Conservation (phyloP, 2,888 invertebrate genomes). For the Drosophila mimetica region DNA sequence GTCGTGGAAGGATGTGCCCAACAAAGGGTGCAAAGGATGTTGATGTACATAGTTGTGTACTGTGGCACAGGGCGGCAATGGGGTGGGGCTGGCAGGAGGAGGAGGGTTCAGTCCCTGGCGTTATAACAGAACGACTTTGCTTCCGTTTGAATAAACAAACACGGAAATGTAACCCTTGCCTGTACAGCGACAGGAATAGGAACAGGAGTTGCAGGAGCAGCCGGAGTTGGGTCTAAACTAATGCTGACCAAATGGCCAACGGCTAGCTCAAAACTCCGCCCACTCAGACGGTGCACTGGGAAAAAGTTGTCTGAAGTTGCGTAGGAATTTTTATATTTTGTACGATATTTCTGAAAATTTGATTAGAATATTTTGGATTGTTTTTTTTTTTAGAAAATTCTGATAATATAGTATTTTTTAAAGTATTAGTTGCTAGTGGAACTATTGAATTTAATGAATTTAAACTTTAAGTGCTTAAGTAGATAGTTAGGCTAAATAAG, state of each 20-base stretch:
- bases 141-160: constrained; percentile 82
- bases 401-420: too few relatives aligned
- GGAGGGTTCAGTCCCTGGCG: constrained; percentile 61
- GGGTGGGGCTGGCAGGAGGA: constrained; percentile 1
- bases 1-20: constrained; percentile 62
- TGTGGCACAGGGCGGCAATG: constrained; percentile 14
- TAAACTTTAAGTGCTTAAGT: too few relatives aligned
- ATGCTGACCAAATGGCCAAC: constrained; percentile 65
- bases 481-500: too few relatives aligned
- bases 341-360: too few relatives aligned
- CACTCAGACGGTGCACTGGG: constrained; percentile 6
- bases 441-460: too few relatives aligned
- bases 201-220: constrained; percentile 26
- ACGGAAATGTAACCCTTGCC: constrained; percentile 77
- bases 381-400: too few relatives aligned
- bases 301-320: background rate
- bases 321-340: too few relatives aligned
- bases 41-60: constrained; percentile 60
- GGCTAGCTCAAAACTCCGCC: constrained; percentile 44
- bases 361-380: too few relatives aligned
- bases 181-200: constrained; percentile 44
- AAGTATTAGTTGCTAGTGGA: too few relatives aligned
- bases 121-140: constrained; percentile 80
- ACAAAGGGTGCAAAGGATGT: constrained; percentile 77
- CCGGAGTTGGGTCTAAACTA: constrained; percentile 57